Base-by-base conservation (phyloP, 2,888 invertebrate genomes). In the Halictus quadricinctus region DNA sequence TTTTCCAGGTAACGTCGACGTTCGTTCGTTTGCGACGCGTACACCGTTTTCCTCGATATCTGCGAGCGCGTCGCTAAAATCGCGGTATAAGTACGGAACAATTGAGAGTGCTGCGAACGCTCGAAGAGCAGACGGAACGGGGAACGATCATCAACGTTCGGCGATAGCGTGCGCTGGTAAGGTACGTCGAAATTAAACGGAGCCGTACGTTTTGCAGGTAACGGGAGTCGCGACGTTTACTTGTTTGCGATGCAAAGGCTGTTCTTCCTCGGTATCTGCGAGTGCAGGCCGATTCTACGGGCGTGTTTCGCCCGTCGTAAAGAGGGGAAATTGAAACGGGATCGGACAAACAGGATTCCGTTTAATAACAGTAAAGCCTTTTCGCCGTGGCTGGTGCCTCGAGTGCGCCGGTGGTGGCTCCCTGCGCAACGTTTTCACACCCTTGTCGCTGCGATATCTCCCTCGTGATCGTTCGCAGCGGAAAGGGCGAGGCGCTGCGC, bases 391-490 rank as follows among this genome's bases (percentile, higher is more conserved):
- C 25, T 66, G 64, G 58, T 72, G 25, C 41, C 50, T 43, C 50
- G 72, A 54, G 76, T 58, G 76, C 46, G 70, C 50, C 25, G 64
- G 70, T 72, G 64, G 70, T 72, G 60, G 60, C n/a, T 54, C 54
- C 54, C 54, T 43, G 69, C 29, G 46, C 50, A 50, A 60, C 36
- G 41, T 41, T 84, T 80, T 75, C 41, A 64, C 80, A 43, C 70
- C 60, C 77, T 89, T 83, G 86, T 88, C 85, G 79, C 85, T 10
- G 76, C 73, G 78, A 78, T 76, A 80, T 75, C 84, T 72, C 70
- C 60, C 66, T 79, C 79, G 81, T 74, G 80, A 75, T 88, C 72
- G 48, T 36, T 66, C 76, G 76, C 72, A 73, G 77, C 70, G 76
- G 15, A 70, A 70, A 85, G 79, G 81, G 70, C 76, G 64, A n/a